These are phyloP conservation scores for Lepetodrilus schrolli DNA, from an alignment of 2,888 invertebrate genomes.

Conservation along the genomic window DNA sequence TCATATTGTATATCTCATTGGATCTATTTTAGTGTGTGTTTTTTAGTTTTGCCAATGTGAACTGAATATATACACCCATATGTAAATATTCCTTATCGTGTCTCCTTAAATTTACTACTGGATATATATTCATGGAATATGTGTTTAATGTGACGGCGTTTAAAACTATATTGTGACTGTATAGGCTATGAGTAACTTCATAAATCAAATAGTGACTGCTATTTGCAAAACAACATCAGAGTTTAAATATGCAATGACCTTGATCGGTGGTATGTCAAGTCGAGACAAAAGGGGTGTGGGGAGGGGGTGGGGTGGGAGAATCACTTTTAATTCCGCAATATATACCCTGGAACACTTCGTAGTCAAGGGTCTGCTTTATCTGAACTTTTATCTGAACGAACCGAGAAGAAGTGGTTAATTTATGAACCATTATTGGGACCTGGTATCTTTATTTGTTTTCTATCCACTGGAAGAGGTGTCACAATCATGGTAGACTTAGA, in stretches of 20 bases:
- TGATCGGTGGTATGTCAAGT: too few relatives aligned
- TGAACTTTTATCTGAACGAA: not conserved
- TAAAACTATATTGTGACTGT: not conserved
- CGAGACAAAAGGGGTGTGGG: too few relatives aligned
- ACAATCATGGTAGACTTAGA: not conserved
- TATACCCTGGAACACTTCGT: not conserved
- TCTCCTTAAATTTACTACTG: not conserved
- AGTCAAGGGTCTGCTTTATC: not conserved
- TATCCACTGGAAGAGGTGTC: conserved; percentile 16
- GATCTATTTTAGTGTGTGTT: too few relatives aligned
- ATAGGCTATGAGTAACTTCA: not conserved
- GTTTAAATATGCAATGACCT: too few relatives aligned
- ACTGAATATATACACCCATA: not conserved
- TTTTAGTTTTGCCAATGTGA: not conserved
- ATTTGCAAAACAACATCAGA: too few relatives aligned
- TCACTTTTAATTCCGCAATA: conserved; percentile 14
- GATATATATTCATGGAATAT: not conserved
- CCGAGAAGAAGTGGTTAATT: not conserved
- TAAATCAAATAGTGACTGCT: not conserved
- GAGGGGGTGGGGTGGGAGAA: too few relatives aligned
- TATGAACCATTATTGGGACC: conserved; percentile 8
- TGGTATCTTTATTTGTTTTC: conserved; percentile 20
- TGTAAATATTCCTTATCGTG: not conserved
- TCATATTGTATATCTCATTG: not conserved
- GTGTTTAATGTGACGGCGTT: not conserved